Conservation (phyloP, 1,140 invertebrate species). For the Drosophila kurseongensis region DNA sequence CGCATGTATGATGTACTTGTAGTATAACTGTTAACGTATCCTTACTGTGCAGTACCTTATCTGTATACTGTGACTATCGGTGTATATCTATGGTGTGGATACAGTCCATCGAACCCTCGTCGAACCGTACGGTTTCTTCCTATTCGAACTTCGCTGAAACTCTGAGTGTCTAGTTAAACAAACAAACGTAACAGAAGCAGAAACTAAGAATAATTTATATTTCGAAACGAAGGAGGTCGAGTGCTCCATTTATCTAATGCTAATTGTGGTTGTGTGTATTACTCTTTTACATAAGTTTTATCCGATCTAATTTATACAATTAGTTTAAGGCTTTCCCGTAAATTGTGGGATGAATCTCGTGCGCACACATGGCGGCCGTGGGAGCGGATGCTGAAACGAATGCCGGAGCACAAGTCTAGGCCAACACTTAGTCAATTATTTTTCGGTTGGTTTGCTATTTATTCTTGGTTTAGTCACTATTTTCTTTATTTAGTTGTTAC, state of each 20-base stretch:
- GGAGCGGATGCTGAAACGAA: conserved; percentile 4
- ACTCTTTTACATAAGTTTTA: conserved; percentile 61
- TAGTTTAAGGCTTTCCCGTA: conserved; percentile 45
- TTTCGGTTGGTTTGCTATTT: conserved; percentile 66
- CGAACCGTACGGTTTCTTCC: conserved; percentile 75
- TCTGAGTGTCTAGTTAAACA: conserved; percentile 73
- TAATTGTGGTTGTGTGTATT: conserved; percentile 83
- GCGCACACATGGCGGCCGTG: conserved; percentile 18
- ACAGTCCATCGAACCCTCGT: conserved; percentile 9
- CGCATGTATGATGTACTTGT: conserved; percentile 44
- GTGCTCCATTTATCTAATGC: conserved; percentile 67
- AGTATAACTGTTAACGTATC: conserved; percentile 35
- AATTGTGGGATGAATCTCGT: conserved; percentile 34
- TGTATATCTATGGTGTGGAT: conserved; percentile 32
- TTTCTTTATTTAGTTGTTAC: conserved; percentile 37
- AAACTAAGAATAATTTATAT: conserved; percentile 58
- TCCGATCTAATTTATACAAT: conserved; percentile 53
- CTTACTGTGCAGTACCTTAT: conserved; percentile 33
- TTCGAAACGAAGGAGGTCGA: conserved; percentile 36
- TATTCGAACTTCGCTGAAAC: conserved; percentile 76
- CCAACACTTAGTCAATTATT: conserved; percentile 68
- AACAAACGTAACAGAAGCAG: conserved; percentile 21
- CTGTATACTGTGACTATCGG: conserved; percentile 40
- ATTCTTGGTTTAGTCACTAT: conserved; percentile 69
- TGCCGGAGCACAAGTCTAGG: conserved; percentile 38